A percentile compares a stretch with the other conserved stretches of the same genome.
Evolutionary conservation across 64 coral and sea anemone species (phyloP).

Genomic region (Orbicella faveolata): DNA sequence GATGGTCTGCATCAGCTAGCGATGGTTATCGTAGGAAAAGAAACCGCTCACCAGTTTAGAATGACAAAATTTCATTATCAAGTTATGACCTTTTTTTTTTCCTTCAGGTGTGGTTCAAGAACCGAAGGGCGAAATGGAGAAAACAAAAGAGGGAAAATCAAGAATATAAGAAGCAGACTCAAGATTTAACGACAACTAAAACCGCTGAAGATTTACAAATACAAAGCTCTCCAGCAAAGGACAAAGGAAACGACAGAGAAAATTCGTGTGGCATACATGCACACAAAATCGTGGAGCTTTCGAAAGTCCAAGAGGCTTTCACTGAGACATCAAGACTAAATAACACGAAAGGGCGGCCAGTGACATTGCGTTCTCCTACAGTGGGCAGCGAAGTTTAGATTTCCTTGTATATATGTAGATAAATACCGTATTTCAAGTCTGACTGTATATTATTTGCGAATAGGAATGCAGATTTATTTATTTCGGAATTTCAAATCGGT

Average conservation of each 20-base stretch:
- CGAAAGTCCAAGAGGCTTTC: neutral
- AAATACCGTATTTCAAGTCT: neutral
- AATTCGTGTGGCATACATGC: neutral
- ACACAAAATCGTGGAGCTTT: neutral
- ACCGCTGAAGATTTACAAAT: neutral
- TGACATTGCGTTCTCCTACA: neutral
- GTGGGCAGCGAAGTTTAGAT: neutral
- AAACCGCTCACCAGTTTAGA: no score
- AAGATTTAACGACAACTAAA: neutral
- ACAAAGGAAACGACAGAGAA: neutral
- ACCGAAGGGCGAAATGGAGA: constrained; percentile 86
- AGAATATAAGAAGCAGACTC: constrained; percentile 32
- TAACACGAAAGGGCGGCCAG: neutral
- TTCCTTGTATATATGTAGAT: neutral
- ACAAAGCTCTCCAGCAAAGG: neutral
- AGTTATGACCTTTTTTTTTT: neutral
- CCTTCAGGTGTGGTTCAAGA: constrained; percentile 91
- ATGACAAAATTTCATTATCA: neutral
- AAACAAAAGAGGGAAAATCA: constrained; percentile 77
- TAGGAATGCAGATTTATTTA: no score
- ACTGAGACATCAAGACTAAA: neutral
- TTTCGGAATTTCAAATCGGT: no score
- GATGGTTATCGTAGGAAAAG: no score
- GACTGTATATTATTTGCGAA: neutral
- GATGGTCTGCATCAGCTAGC: no score